Conservation (phyloP, 1,140 invertebrate species). For the Lethocerus indicus region DNA sequence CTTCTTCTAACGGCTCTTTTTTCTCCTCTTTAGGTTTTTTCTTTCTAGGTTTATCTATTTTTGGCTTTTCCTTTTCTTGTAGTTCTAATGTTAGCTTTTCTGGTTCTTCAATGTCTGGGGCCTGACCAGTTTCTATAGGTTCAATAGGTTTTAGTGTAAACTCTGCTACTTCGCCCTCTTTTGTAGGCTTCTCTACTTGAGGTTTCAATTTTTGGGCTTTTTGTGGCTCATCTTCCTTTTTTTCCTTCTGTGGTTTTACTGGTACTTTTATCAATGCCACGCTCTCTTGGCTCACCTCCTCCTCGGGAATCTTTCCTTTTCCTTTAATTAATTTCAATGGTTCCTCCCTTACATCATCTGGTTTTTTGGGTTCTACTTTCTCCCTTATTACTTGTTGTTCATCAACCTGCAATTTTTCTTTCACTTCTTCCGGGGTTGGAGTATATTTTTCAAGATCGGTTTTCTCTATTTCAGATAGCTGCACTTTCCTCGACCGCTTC, state of each 20-base stretch:
- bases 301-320: conserved; percentile 15
- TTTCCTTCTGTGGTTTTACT: conserved; percentile 21
- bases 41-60: conserved; percentile 10
- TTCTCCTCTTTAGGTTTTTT: conserved; percentile 7
- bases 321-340: conserved; percentile 18
- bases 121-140: conserved; percentile 2
- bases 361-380: conserved; percentile 12
- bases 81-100: conserved; percentile 18
- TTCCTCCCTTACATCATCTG: conserved; percentile 18
- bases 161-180: conserved; percentile 13
- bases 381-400: conserved; percentile 17
- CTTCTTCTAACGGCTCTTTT: conserved; percentile 10
- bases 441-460: conserved; percentile 17
- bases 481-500: conserved; percentile 20
- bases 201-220: conserved; percentile 4
- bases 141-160: conserved; percentile 6
- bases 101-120: conserved; percentile 13
- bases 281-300: conserved; percentile 6
- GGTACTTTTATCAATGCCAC: conserved; percentile 18
- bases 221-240: conserved; percentile 14
- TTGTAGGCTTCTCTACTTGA: conserved; percentile 13
- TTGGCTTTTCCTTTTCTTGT: conserved; percentile 21
- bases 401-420: conserved; percentile 2
- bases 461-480: conserved; percentile 18
- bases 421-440: conserved; percentile 10